phyloP scores from a whole-genome alignment of 2,888 invertebrate species.

The Melikaiella ostensackeni region DNA sequence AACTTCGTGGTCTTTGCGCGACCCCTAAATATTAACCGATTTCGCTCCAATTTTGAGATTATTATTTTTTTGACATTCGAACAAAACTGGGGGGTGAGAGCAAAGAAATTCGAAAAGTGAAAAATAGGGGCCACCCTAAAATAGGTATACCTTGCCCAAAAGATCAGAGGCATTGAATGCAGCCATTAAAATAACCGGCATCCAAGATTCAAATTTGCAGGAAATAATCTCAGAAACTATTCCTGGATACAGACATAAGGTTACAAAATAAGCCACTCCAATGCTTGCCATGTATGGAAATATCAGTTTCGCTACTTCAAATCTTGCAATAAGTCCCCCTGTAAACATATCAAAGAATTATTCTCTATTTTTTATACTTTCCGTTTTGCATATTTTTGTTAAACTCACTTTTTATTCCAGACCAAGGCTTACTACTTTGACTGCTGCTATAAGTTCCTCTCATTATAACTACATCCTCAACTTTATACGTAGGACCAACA shows the following conservation, averaged over 20 bases:
- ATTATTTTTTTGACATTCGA: too few species aligned
- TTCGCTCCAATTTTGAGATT: too few species aligned
- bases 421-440: constrained; percentile 78
- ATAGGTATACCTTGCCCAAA: constrained; percentile 85
- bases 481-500: constrained; percentile 83
- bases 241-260: constrained; percentile 93
- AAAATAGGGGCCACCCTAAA: too few species aligned
- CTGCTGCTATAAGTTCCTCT: constrained; percentile 77
- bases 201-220: constrained; percentile 90
- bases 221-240: constrained; percentile 93
- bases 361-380: not conserved
- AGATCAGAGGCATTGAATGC: constrained; percentile 93
- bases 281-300: constrained; percentile 96
- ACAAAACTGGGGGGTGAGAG: too few species aligned
- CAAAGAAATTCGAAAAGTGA: too few species aligned
- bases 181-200: constrained; percentile 94
- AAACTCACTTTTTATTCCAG: constrained; percentile 79
- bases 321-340: constrained; percentile 86
- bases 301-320: constrained; percentile 90
- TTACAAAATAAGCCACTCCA: constrained; percentile 92
- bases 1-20: too few species aligned
- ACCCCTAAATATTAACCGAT: too few species aligned
- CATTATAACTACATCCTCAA: constrained; percentile 87
- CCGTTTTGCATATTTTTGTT: not conserved
- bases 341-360: constrained; percentile 55